A percentile compares a stretch with the other conserved stretches of the same genome.
Conservation (phyloP, 2,888 invertebrate genomes). For the Diachrysia chrysitis region DNA sequence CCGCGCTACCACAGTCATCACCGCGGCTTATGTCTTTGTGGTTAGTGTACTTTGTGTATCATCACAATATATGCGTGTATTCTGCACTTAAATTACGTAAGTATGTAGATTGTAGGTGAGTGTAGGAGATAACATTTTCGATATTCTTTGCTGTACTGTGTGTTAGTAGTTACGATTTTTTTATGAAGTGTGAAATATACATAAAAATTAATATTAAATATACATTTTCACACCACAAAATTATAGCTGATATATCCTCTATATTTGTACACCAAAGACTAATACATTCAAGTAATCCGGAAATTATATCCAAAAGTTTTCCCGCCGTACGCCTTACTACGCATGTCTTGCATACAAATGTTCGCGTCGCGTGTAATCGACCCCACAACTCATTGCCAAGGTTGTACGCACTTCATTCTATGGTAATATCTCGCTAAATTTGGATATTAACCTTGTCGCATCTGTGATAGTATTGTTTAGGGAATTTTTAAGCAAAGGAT, state of each 20-base stretch:
- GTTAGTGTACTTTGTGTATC: constrained; percentile 21
- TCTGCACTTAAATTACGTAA: background rate
- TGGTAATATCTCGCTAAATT: constrained; percentile 42
- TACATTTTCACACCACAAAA: background rate
- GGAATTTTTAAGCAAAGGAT: constrained; percentile 4
- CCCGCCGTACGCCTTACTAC: constrained; percentile 56
- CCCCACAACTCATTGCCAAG: constrained; percentile 65
- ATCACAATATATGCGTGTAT: constrained; percentile 1
- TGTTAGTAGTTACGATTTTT: too few species aligned
- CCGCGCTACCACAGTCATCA: constrained; percentile 5
- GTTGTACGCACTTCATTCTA: constrained; percentile 57
- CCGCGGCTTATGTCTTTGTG: constrained; percentile 18
- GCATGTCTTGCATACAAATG: constrained; percentile 62
- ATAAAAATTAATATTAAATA: too few species aligned
- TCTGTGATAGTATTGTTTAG: constrained; percentile 23
- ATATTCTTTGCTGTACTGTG: too few species aligned
- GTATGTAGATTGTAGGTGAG: too few species aligned
- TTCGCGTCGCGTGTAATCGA: constrained; percentile 64
- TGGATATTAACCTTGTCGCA: constrained; percentile 32
- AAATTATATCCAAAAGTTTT: constrained; percentile 60
- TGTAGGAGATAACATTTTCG: too few species aligned
- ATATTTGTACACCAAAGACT: constrained; percentile 5
- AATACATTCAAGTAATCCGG: constrained; percentile 56
- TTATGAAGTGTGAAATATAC: too few species aligned
- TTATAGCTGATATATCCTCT: background rate